Base-by-base conservation (phyloP, 1,140 invertebrate genomes). In the Drosophila melanogaster region DNA sequence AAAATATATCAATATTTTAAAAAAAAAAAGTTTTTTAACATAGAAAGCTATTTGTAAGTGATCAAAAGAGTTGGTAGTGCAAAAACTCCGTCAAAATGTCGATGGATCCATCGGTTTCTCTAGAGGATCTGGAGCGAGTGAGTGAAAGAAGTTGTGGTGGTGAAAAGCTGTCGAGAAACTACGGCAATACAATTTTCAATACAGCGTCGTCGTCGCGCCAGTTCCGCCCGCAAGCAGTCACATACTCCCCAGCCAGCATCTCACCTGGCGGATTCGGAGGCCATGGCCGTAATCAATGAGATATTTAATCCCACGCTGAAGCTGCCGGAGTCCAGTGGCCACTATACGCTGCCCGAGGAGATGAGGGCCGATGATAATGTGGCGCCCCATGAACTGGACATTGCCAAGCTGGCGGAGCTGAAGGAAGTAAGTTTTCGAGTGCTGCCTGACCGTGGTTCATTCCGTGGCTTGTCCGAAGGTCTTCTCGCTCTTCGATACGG, bases 401-500 rank as follows among this genome's bases (percentile, higher is more conserved):
- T 93, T 78, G 90, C 90, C 71, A 94, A 94, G 91, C 77, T 94
- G 69, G 93, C 93, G 33, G 94, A 94, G 75, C 77, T 94, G 3
- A 94, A 94, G 90, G 93, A 94, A 92, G 93, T 94, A 91, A 72
- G 72, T 75, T 17, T 17, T 0, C 15, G 15, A 44, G 6, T 4
- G 2, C 17, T 41, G 15, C 8, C 1, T 8, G 11, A 1, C 26
- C 8, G 14, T n/a, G 11, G 10, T 35, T 50, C 37, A 57, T n/a
- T 26, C n/a, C 46, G 17, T 38, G 40, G 24, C 15, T 30, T 30
- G n/a, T 37, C 14, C 26, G 2, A 72, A 95, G 94, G 94, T 94
- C 1, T 95, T 95, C 66, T 84, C 93, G 14, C 84, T 95, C 2
- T 94, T 95, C 59, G 94, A 95, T 62, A 77, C 94, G 73, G 92